A percentile compares a stretch with the other conserved stretches of the same genome.
These are phyloP conservation scores for Myotis findleyi DNA, from an alignment of 2,797 vertebrate species.

Conservation along the genomic window DNA sequence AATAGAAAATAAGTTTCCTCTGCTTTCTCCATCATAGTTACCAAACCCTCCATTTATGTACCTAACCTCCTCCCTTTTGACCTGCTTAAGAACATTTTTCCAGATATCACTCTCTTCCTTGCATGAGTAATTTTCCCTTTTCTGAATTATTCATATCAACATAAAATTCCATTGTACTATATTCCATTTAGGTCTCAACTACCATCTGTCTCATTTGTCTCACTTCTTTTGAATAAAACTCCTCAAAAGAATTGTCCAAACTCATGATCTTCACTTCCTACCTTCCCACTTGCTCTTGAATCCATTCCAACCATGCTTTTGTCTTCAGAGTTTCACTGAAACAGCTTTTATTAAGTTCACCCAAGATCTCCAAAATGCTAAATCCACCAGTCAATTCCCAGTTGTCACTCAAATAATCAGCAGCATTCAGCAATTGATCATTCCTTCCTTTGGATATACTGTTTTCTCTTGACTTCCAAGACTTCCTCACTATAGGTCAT, in stretches of 20 bases:
- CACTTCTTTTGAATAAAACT: neutral
- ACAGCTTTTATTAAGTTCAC: neutral
- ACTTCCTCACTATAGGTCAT: neutral
- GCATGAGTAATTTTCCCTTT: neutral
- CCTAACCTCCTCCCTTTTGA: neutral
- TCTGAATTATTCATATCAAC: neutral
- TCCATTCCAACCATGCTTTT: neutral
- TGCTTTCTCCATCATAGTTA: neutral
- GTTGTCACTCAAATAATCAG: neutral
- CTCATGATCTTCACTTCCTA: neutral
- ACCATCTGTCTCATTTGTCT: neutral
- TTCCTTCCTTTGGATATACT: neutral
- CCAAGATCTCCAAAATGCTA: neutral
- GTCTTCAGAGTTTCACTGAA: neutral
- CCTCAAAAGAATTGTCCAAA: neutral
- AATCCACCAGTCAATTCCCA: neutral
- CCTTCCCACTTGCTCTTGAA: neutral
- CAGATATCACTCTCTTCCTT: neutral
- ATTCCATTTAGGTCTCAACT: neutral
- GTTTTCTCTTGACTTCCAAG: neutral
- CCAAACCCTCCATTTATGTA: neutral
- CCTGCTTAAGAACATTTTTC: neutral
- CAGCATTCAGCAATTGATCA: neutral
- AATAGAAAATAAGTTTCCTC: conserved; percentile 1
- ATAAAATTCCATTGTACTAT: neutral